Conservation (phyloP, 1,140 invertebrate genomes). For the Pantala flavescens region DNA sequence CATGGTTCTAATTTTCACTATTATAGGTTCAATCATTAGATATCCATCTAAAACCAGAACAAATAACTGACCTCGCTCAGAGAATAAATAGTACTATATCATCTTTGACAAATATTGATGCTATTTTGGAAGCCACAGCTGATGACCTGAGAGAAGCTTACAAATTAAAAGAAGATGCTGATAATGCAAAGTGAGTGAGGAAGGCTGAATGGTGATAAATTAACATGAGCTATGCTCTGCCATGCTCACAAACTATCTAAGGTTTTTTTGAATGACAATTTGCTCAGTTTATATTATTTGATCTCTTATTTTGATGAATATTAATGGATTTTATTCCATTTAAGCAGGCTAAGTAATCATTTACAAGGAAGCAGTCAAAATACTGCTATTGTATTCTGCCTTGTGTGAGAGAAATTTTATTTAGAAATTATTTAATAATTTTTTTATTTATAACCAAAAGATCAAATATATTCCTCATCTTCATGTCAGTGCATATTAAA, state of each 20-base stretch:
- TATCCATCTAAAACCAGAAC: constrained; percentile 65
- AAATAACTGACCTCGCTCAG: constrained; percentile 71
- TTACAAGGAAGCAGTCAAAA: too few species aligned
- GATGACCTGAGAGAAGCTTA: constrained; percentile 64
- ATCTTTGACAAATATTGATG: constrained; percentile 78
- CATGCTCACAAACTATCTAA: neutral
- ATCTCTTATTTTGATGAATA: too few species aligned
- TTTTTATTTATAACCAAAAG: too few species aligned
- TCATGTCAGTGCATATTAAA: too few species aligned
- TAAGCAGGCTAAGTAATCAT: too few species aligned
- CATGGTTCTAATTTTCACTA: neutral
- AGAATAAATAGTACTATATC: constrained; percentile 77
- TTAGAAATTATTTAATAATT: too few species aligned
- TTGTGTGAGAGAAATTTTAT: too few species aligned
- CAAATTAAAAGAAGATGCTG: constrained; percentile 61
- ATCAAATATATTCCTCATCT: too few species aligned
- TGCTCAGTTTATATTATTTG: too few species aligned
- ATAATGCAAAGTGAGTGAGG: constrained; percentile 54
- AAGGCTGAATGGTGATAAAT: neutral
- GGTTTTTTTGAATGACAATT: neutral
- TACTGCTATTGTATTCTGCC: too few species aligned
- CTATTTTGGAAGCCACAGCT: constrained; percentile 74
- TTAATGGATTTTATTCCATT: too few species aligned
- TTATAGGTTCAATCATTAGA: neutral
- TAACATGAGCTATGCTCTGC: too few species aligned